These are phyloP conservation scores for Adelognathus sp. DNA, from an alignment of 2,888 invertebrate genomes.

Conservation along the genomic window DNA sequence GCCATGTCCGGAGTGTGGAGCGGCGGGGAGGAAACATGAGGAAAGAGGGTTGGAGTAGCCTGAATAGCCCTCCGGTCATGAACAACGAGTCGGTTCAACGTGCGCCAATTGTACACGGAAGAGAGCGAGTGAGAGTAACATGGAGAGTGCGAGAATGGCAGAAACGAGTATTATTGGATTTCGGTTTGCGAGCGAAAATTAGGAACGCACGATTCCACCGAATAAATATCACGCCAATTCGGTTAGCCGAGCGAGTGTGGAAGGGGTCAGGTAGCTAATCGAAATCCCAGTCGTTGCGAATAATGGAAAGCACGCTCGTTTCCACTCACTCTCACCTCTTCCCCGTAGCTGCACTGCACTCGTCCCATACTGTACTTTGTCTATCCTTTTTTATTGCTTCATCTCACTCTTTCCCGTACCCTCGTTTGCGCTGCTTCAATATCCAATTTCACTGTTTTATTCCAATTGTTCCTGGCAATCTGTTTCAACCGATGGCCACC, in stretches of 20 bases:
- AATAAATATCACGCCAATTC: constrained; percentile 68
- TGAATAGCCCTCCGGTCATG: constrained; percentile 31
- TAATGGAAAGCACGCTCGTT: constrained; percentile 60
- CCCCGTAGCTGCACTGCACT: background rate
- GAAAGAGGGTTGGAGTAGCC: background rate
- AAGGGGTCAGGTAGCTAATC: constrained; percentile 61
- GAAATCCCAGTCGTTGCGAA: constrained; percentile 65
- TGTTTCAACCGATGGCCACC: constrained; percentile 21
- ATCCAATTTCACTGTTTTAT: constrained; percentile 49
- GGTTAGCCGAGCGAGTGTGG: constrained; percentile 42
- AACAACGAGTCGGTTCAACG: constrained; percentile 27
- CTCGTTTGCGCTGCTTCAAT: constrained; percentile 43
- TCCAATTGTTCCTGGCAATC: constrained; percentile 53
- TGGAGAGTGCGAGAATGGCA: constrained; percentile 19
- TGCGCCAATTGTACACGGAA: background rate
- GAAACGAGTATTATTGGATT: constrained; percentile 59
- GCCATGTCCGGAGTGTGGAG: background rate
- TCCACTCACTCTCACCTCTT: constrained; percentile 48
- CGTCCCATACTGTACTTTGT: background rate
- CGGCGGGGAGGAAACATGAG: background rate
- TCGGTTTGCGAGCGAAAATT: constrained; percentile 65
- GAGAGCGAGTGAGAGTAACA: background rate
- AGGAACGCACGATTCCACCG: constrained; percentile 65
- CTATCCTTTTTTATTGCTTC: constrained; percentile 48
- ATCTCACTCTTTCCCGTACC: constrained; percentile 25